Conservation (phyloP, 1,140 invertebrate species). For the Centruroides sculpturatus region DNA sequence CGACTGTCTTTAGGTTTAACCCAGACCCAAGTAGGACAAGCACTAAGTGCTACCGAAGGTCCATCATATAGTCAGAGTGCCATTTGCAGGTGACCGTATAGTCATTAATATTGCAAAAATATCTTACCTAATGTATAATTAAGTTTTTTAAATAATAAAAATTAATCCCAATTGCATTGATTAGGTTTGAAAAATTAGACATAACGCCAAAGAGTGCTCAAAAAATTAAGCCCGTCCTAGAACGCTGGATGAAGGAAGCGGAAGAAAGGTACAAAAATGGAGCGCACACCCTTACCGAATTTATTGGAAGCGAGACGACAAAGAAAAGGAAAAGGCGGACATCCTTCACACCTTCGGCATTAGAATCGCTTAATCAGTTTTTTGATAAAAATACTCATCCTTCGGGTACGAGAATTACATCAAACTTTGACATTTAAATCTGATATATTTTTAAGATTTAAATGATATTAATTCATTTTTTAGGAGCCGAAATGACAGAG, state of each 20-base stretch:
- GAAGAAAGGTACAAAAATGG: slow-evolving; percentile 80
- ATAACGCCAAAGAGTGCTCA: slow-evolving; percentile 98
- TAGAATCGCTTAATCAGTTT: slow-evolving; percentile 85
- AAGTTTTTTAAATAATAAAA: too few relatives aligned
- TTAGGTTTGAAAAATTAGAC: slow-evolving; percentile 97
- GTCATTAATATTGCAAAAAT: neutral
- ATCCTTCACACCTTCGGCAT: slow-evolving; percentile 88
- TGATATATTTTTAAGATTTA: neutral
- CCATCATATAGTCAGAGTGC: slow-evolving; percentile 97
- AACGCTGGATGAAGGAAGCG: slow-evolving; percentile 95
- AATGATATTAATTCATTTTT: slow-evolving; percentile 22
- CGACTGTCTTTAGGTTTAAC: slow-evolving; percentile 84
- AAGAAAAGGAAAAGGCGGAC: slow-evolving; percentile 93
- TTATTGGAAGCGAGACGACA: slow-evolving; percentile 87
- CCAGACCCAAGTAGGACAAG: slow-evolving; percentile 90
- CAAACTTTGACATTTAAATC: neutral
- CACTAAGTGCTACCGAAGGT: slow-evolving; percentile 86
- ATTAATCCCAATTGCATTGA: neutral
- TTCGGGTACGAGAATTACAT: slow-evolving; percentile 49
- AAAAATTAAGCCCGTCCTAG: slow-evolving; percentile 96
- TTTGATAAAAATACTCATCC: slow-evolving; percentile 96
- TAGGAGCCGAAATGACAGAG: slow-evolving; percentile 90
- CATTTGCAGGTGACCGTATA: slow-evolving; percentile 73
- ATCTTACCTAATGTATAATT: too few relatives aligned
- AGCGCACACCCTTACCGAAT: slow-evolving; percentile 82